A percentile compares a stretch with the other conserved stretches of the same genome.
phyloP scores from a whole-genome alignment of 2,888 invertebrate genomes.

The Magallana nippona region DNA sequence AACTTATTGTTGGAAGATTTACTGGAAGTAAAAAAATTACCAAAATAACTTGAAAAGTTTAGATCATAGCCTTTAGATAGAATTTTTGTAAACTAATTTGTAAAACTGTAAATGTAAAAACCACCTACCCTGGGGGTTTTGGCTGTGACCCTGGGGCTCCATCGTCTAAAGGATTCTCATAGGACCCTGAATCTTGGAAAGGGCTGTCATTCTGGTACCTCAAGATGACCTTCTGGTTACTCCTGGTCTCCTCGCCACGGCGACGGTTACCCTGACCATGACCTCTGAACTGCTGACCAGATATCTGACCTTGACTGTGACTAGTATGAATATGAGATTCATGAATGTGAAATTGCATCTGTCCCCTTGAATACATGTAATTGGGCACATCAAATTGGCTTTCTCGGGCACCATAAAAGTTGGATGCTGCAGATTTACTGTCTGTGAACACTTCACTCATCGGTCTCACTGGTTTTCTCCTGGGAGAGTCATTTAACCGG shows the following conservation, averaged over 20 bases:
- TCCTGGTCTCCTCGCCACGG: neutral
- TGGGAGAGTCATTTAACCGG: slow-evolving; percentile 55
- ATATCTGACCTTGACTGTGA: slow-evolving; percentile 31
- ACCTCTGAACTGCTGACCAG: slow-evolving; percentile 41
- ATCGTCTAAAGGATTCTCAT: slow-evolving; percentile 43
- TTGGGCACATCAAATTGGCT: slow-evolving; percentile 56
- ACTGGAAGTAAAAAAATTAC: too few species aligned
- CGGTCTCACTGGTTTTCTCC: slow-evolving; percentile 59
- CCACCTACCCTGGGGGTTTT: slow-evolving; percentile 52
- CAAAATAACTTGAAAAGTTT: too few species aligned
- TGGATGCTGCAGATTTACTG: slow-evolving; percentile 49
- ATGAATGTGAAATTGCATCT: slow-evolving; percentile 54
- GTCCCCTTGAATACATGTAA: slow-evolving; percentile 64
- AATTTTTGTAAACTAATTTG: too few species aligned
- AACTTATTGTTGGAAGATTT: too few species aligned
- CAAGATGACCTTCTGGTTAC: slow-evolving; percentile 43
- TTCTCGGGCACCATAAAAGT: slow-evolving; percentile 38
- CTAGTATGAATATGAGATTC: slow-evolving; percentile 49
- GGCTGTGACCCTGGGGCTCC: slow-evolving; percentile 25
- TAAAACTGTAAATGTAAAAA: too few species aligned
- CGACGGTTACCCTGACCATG: slow-evolving; percentile 38
- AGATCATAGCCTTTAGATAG: too few species aligned
- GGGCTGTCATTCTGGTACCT: slow-evolving; percentile 69
- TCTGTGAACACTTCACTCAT: slow-evolving; percentile 65
- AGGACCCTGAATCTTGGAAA: slow-evolving; percentile 54